Evolutionary conservation across 2,113 vertebrate genomes (phyloP), one percentile per base, ranked within the genome.

Genomic region (Sinocyclocheilus maitianheensis): DNA sequence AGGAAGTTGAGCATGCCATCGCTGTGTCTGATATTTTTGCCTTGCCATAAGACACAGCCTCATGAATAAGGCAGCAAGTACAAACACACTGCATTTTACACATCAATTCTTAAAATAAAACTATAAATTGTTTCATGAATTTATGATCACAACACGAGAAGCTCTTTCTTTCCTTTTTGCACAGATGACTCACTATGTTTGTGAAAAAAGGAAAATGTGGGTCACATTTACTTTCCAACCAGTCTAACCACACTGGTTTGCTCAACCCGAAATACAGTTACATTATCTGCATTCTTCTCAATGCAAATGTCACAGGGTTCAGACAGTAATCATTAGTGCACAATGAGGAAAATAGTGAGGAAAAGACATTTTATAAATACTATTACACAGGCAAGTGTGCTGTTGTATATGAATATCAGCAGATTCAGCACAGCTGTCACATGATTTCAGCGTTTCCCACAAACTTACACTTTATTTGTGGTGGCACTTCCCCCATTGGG

Each of bases 1-100:
- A 77, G 88, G 91, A 93, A 94, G 87, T 65, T 74, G 11, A 81
- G 69, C 26, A 63, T 58, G 16, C 37, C 62, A 72, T 26, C 13
- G 40, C 24, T 62, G 71, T 26, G 43, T 78, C 48, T 83, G 63
- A 43, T 5, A 37, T 71, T 53, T 48, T 83, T 71, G 46, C 46
- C 10, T 51, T 51, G 48, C 48, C 30, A 72, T 37, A 5, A 37
- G 11, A 72, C 7, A 51, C n/a, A 24, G 37, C 14, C 9, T 34
- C 7, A 20, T 22, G 14, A 51, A 30, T 81, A 13, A 51, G 22
- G 37, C 34, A 1, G 1, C 58, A 60, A 22, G 37, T 5, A 78
- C 46, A 53, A 78, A 63, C 20, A 43, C 37, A 4, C 10, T 62
- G 34, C 77, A 40, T 80, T 80, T 80, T 9, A 80, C 43, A 63